phyloP scores from a whole-genome alignment of 2,888 invertebrate species.

The Metallyticus violacea region DNA sequence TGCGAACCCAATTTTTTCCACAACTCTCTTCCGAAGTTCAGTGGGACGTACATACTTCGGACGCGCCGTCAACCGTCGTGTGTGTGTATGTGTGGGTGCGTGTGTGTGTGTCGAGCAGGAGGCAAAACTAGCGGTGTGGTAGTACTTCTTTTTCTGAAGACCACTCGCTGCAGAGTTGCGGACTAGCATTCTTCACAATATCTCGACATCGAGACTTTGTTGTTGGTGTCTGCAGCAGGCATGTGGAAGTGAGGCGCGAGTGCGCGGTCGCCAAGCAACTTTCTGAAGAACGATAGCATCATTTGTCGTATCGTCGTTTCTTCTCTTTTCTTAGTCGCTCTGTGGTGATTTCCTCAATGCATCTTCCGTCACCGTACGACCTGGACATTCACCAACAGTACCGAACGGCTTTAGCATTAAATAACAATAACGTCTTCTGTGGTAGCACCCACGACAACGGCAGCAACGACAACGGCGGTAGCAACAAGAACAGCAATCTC shows the following conservation, averaged over 20 bases:
- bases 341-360: constrained; percentile 21
- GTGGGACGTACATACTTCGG: background rate
- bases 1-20: constrained; percentile 1
- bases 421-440: constrained; percentile 1
- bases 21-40: constrained; percentile 13
- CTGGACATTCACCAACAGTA: constrained; percentile 13
- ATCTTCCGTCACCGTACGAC: constrained; percentile 29
- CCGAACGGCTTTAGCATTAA: background rate
- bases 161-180: background rate
- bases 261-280: background rate
- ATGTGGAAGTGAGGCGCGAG: background rate
- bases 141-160: background rate
- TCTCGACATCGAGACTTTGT: background rate
- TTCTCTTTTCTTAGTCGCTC: background rate
- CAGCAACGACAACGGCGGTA: constrained; percentile 46
- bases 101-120: background rate
- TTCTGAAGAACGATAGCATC: background rate
- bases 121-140: background rate
- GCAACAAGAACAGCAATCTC: background rate
- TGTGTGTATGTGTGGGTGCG: background rate
- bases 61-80: background rate
- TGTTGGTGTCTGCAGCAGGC: background rate
- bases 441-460: background rate
- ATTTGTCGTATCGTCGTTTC: background rate
- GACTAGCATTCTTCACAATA: background rate